phyloP scores from a whole-genome alignment of 2,113 vertebrate species.

The Ivindomyrus marchei region DNA sequence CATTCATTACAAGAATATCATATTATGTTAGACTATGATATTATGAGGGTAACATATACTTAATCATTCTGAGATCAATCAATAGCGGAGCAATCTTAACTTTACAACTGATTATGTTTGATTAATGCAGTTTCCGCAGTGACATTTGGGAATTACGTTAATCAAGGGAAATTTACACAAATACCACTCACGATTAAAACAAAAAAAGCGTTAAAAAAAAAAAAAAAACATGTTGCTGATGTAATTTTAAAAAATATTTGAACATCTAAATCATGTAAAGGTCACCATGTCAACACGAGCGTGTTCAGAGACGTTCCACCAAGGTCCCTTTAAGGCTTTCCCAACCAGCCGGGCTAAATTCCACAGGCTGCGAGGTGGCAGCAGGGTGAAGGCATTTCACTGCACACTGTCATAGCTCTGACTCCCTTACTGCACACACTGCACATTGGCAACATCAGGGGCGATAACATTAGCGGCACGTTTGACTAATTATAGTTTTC shows the following conservation, averaged over 20 bases:
- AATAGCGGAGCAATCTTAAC: not conserved
- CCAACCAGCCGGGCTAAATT: not conserved
- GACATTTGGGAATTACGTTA: not conserved
- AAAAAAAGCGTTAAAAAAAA: not conserved
- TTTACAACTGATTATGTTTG: not conserved
- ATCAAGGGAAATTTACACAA: not conserved
- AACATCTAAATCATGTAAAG: not conserved
- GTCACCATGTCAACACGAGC: not conserved
- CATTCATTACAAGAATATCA: not conserved
- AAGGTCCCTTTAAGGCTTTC: not conserved
- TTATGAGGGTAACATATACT: not conserved
- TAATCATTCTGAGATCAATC: not conserved
- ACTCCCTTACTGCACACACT: not conserved
- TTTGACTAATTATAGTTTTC: conserved; percentile 1
- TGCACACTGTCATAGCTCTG: conserved; percentile 4
- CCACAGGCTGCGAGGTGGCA: conserved; percentile 1
- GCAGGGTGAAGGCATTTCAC: conserved; percentile 21
- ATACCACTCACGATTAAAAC: not conserved
- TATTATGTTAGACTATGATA: not conserved
- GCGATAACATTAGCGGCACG: not conserved
- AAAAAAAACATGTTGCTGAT: not conserved
- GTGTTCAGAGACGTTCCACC: not conserved
- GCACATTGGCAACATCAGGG: not conserved
- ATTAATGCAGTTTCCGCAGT: not conserved
- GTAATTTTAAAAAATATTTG: not conserved